These are phyloP conservation scores for Gadus chalcogrammus DNA, from an alignment of 2,113 vertebrate species.

Conservation along the genomic window DNA sequence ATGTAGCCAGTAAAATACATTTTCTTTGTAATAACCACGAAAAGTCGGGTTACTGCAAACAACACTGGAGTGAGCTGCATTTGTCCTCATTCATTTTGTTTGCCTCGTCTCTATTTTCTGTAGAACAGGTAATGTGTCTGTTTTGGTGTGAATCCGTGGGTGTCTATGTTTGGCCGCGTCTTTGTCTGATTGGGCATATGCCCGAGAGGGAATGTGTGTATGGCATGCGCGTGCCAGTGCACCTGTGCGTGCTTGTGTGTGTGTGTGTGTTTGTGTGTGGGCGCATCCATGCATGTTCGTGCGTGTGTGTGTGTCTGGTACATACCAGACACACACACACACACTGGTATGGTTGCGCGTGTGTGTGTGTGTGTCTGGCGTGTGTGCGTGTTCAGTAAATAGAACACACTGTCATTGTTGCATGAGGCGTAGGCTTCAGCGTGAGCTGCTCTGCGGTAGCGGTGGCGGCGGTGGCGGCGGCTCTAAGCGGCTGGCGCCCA, in stretches of 20 bases:
- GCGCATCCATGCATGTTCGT: neutral
- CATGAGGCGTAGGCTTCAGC: constrained; percentile 36
- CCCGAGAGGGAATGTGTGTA: too few relatives aligned
- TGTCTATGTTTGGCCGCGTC: too few relatives aligned
- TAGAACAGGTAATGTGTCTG: too few relatives aligned
- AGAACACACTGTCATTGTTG: constrained; percentile 55
- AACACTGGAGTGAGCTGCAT: too few relatives aligned
- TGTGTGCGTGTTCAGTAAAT: constrained; percentile 30
- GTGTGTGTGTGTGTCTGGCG: neutral
- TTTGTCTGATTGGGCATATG: too few relatives aligned
- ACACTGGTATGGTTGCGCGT: neutral
- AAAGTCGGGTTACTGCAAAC: constrained; percentile 1
- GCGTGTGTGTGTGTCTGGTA: neutral
- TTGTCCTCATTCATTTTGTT: too few relatives aligned
- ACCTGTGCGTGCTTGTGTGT: too few relatives aligned
- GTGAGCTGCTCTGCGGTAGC: constrained; percentile 30
- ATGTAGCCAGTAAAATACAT: constrained; percentile 62
- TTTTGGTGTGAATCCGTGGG: too few relatives aligned
- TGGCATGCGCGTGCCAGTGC: too few relatives aligned
- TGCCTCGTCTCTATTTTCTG: too few relatives aligned
- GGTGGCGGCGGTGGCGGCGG: neutral
- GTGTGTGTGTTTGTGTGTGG: too few relatives aligned
- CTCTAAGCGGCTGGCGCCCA: constrained; percentile 6
- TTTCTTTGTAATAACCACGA: constrained; percentile 53
- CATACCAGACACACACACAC: too few relatives aligned